Conservation (phyloP, 2,888 invertebrate genomes). For the Xanthia icteritia region DNA sequence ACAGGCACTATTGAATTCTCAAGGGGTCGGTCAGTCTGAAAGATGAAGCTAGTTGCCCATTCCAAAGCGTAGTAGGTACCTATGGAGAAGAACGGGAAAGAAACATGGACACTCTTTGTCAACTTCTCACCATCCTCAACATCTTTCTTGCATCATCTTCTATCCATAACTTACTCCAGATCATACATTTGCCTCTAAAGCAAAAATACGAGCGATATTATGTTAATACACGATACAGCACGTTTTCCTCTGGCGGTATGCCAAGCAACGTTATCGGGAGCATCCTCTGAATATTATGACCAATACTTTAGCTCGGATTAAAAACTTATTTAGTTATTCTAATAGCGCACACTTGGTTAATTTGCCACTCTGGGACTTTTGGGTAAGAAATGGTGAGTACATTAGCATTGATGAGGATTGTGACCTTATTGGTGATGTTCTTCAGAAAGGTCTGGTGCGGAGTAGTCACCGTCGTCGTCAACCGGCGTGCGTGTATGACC, state of each 20-base stretch:
- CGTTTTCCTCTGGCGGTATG: constrained; percentile 57
- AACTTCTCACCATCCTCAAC: background rate
- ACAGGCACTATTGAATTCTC: too few relatives aligned
- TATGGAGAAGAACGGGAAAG: background rate
- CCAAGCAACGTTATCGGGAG: constrained; percentile 67
- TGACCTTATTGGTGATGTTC: background rate
- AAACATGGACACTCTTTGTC: background rate
- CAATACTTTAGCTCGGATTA: constrained; percentile 69
- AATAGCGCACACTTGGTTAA: constrained; percentile 54
- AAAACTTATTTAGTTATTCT: constrained; percentile 69
- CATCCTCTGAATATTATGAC: constrained; percentile 67
- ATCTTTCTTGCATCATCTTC: background rate
- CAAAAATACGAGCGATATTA: constrained; percentile 59
- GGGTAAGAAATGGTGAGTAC: constrained; percentile 8
- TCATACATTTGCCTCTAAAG: constrained; percentile 56
- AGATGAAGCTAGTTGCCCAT: background rate
- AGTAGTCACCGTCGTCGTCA: background rate
- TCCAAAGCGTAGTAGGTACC: background rate
- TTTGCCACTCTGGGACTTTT: constrained; percentile 40
- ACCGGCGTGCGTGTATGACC: background rate
- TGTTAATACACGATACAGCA: constrained; percentile 60
- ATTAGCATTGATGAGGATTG: background rate
- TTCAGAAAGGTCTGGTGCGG: background rate
- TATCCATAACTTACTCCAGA: constrained; percentile 20
- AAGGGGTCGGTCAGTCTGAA: background rate